Percentiles rank a stretch among this genome's conserved stretches.
phyloP scores from a whole-genome alignment of 2,888 invertebrate species.

The Cheilosia vulpina region DNA sequence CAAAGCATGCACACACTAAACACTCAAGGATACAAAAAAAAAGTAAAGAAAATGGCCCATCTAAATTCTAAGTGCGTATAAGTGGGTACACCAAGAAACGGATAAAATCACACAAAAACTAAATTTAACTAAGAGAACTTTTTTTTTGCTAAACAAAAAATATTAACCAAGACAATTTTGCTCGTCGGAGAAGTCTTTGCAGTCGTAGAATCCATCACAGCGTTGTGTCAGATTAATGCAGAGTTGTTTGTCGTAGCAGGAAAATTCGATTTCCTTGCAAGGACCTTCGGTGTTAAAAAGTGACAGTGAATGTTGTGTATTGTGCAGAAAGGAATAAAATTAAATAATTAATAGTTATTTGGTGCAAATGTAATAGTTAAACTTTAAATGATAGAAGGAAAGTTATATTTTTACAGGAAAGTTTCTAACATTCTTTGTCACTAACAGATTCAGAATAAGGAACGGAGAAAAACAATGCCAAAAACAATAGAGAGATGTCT shows the following conservation, averaged over 20 bases:
- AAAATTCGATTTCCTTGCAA: conserved; percentile 88
- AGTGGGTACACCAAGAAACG: conserved; percentile 9
- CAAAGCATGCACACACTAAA: conserved; percentile 23
- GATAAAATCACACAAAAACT: conserved; percentile 65
- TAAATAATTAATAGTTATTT: not conserved
- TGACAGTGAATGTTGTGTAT: conserved; percentile 3
- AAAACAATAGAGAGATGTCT: too few relatives aligned
- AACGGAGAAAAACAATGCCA: too few relatives aligned
- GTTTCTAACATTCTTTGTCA: too few relatives aligned
- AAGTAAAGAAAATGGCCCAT: not conserved
- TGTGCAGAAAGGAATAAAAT: conserved; percentile 29
- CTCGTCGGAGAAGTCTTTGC: conserved; percentile 95
- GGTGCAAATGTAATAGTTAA: not conserved
- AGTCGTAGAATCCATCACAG: conserved; percentile 96
- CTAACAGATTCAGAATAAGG: too few relatives aligned
- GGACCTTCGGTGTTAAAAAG: conserved; percentile 79
- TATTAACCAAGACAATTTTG: conserved; percentile 90
- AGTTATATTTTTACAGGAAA: too few relatives aligned
- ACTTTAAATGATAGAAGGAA: too few relatives aligned
- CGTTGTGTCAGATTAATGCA: conserved; percentile 91
- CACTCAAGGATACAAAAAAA: conserved; percentile 16
- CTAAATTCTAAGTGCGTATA: conserved; percentile 12
- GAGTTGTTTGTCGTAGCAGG: conserved; percentile 88
- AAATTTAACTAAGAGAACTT: conserved; percentile 51
- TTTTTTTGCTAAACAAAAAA: conserved; percentile 18